Evolutionary conservation across 2,797 vertebrate species (phyloP).

Genomic region (Aeoliscus strigatus): DNA sequence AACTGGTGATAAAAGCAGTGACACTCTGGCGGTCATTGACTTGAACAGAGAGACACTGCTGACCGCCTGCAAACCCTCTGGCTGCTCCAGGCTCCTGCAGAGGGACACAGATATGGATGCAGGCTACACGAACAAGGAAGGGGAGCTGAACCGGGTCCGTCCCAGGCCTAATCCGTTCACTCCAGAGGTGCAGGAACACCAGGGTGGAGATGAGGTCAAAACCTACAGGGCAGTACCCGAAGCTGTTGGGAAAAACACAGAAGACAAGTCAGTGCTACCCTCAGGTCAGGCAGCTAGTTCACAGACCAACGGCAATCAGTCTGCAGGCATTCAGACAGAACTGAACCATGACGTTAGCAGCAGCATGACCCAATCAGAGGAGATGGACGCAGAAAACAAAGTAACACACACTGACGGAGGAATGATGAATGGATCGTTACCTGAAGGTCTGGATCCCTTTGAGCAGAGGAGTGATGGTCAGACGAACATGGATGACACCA

Average conservation of each 20-base stretch:
- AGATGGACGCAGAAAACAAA: background rate
- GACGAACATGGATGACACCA: background rate
- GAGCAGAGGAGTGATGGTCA: background rate
- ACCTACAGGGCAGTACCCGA: conserved; percentile 1
- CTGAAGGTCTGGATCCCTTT: conserved; percentile 6
- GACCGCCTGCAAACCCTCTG: conserved; percentile 13
- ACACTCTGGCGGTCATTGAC: conserved; percentile 39
- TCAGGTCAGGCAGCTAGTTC: conserved; percentile 6
- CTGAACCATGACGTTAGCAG: background rate
- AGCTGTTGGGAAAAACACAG: conserved; percentile 1
- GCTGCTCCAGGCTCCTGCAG: conserved; percentile 13
- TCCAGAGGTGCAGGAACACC: conserved; percentile 1
- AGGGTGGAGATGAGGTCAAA: conserved; percentile 1
- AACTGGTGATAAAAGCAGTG: conserved; percentile 31
- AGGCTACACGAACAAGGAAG: conserved; percentile 7
- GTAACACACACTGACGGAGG: conserved; percentile 4
- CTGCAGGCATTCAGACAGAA: conserved; percentile 4
- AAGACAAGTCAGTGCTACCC: conserved; percentile 5
- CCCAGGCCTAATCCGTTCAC: background rate
- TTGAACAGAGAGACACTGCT: conserved; percentile 18
- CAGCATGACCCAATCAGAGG: conserved; percentile 5
- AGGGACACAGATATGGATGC: conserved; percentile 15
- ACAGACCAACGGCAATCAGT: conserved; percentile 1
- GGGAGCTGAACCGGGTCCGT: conserved; percentile 1
- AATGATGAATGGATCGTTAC: conserved; percentile 1